These are phyloP conservation scores for Catagonus wagneri DNA, from an alignment of 2,113 vertebrate species.

Conservation along the genomic window DNA sequence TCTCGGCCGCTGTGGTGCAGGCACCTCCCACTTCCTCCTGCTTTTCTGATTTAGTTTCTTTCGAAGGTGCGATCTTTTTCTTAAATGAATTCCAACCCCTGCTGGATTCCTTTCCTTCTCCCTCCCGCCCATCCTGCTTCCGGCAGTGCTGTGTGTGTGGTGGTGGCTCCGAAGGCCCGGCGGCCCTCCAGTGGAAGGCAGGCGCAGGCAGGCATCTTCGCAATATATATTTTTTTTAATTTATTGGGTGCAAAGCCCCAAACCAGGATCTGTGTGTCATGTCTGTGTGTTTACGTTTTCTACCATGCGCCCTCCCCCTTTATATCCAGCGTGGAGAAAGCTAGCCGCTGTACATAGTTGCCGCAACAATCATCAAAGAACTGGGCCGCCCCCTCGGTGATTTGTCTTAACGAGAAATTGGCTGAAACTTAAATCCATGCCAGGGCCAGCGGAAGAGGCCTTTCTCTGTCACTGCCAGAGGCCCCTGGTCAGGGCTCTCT, in stretches of 20 bases:
- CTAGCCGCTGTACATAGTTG: conserved; percentile 86
- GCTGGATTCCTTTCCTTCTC: conserved; percentile 20
- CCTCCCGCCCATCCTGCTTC: conserved; percentile 74
- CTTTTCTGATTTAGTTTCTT: conserved; percentile 82
- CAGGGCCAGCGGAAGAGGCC: conserved; percentile 64
- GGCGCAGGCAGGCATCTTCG: conserved; percentile 77
- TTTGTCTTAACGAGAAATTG: conserved; percentile 80
- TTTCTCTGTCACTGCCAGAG: background rate
- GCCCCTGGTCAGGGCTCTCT: conserved; percentile 74
- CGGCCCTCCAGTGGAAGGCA: conserved; percentile 71
- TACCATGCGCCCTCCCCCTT: conserved; percentile 76
- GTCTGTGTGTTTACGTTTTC: conserved; percentile 79
- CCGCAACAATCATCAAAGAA: conserved; percentile 89
- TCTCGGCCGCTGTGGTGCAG: conserved; percentile 78
- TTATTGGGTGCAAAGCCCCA: conserved; percentile 65
- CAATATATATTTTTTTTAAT: conserved; percentile 79
- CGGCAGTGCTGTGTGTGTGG: conserved; percentile 80
- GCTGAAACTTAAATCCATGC: conserved; percentile 77
- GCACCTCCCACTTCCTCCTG: conserved; percentile 74
- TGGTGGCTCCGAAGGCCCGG: conserved; percentile 84
- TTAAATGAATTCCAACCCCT: conserved; percentile 76
- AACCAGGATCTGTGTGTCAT: conserved; percentile 29
- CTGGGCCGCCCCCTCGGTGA: conserved; percentile 82
- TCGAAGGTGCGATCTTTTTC: conserved; percentile 72
- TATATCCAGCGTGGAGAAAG: conserved; percentile 82